These are phyloP conservation scores for Physella acuta DNA, from an alignment of 1,140 invertebrate genomes.

Conservation along the genomic window DNA sequence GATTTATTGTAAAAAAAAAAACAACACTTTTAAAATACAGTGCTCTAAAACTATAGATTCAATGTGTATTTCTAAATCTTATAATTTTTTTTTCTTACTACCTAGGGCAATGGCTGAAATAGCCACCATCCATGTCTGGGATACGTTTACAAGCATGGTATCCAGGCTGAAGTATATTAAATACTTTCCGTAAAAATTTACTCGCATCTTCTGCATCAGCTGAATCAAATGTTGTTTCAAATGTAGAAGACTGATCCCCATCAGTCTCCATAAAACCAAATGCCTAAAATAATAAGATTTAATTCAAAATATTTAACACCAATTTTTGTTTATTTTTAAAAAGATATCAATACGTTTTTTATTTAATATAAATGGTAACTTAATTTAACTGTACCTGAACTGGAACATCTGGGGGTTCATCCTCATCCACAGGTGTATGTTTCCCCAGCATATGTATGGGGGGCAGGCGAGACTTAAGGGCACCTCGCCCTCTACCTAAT, in stretches of 20 bases:
- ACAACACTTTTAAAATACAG: too few relatives aligned
- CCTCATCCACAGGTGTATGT: conserved; percentile 35
- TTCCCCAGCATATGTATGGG: conserved; percentile 39
- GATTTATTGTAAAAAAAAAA: too few relatives aligned
- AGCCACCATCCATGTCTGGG: conserved; percentile 45
- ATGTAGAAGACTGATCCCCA: conserved; percentile 31
- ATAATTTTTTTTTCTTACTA: too few relatives aligned
- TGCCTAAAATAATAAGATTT: conserved; percentile 12
- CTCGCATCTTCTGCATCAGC: conserved; percentile 44
- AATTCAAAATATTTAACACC: background rate
- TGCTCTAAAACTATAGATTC: too few relatives aligned
- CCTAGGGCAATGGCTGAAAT: conserved; percentile 52
- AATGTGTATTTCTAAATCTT: too few relatives aligned
- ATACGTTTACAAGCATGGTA: conserved; percentile 44
- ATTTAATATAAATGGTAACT: background rate
- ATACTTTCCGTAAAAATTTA: conserved; percentile 42
- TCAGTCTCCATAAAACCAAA: conserved; percentile 36
- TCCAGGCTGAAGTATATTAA: conserved; percentile 49
- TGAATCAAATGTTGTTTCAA: conserved; percentile 41
- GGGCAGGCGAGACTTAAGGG: conserved; percentile 30
- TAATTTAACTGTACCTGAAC: conserved; percentile 15
- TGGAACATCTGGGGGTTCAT: conserved; percentile 38
- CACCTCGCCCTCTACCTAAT: conserved; percentile 16
- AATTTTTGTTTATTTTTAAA: background rate
- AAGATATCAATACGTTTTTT: background rate